A percentile compares a stretch with the other conserved stretches of the same genome.
phyloP scores from a whole-genome alignment of 2,888 invertebrate genomes.

The Leptopterna dolabrata region DNA sequence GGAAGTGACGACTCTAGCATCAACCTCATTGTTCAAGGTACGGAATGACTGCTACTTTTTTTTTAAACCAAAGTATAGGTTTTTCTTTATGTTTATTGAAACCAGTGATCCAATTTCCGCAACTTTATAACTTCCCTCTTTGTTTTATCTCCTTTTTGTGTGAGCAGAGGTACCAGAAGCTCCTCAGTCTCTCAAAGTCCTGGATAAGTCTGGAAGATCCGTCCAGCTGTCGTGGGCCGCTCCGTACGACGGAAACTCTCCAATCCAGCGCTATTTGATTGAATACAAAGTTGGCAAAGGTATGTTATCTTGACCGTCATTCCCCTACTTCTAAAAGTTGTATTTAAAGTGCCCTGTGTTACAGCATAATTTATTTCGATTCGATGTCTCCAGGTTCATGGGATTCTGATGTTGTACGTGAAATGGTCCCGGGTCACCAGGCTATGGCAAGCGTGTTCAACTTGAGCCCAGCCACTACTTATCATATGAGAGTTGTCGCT shows the following conservation, averaged over 20 bases:
- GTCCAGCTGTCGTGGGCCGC: constrained; percentile 93
- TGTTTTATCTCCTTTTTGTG: neutral
- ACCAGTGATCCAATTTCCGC: too few species aligned
- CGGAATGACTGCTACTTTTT: too few species aligned
- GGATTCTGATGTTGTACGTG: constrained; percentile 88
- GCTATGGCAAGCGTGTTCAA: constrained; percentile 91
- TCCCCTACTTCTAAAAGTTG: neutral
- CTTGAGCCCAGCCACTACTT: constrained; percentile 89
- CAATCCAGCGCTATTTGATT: constrained; percentile 88
- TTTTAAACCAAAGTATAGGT: too few species aligned
- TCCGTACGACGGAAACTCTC: constrained; percentile 92
- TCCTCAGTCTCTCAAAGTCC: constrained; percentile 86
- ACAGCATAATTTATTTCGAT: neutral
- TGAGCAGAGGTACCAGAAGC: constrained; percentile 85
- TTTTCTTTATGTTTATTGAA: too few species aligned
- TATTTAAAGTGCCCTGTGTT: neutral
- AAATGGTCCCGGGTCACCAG: constrained; percentile 89
- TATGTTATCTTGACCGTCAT: constrained; percentile 46
- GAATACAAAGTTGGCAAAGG: constrained; percentile 82
- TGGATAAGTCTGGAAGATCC: constrained; percentile 90
- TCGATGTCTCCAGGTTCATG: constrained; percentile 70
- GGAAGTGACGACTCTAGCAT: constrained; percentile 96
- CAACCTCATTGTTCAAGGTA: constrained; percentile 93
- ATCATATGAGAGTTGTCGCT: constrained; percentile 91
- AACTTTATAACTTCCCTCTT: too few species aligned